phyloP scores from a whole-genome alignment of 2,888 invertebrate genomes.

The Aethes cnicana region DNA sequence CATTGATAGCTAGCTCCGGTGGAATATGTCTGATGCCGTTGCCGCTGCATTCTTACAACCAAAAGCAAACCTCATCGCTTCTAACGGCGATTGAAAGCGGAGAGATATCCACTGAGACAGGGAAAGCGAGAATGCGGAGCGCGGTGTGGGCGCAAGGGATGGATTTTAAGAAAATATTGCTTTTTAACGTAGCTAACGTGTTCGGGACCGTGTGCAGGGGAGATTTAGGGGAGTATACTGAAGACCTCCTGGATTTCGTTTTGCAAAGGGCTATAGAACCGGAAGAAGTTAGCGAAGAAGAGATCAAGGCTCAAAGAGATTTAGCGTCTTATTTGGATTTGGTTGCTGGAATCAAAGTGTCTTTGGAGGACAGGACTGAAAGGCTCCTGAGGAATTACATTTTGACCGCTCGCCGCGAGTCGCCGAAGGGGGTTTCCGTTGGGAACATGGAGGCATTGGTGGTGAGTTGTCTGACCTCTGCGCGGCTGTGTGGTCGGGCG shows the following conservation, averaged over 20 bases:
- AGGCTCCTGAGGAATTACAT: constrained; percentile 61
- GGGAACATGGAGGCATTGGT: constrained; percentile 62
- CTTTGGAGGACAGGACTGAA: constrained; percentile 52
- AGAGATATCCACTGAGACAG: constrained; percentile 48
- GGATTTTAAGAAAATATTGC: constrained; percentile 61
- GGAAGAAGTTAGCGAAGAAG: constrained; percentile 44
- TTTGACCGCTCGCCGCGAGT: constrained; percentile 63
- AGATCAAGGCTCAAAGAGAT: constrained; percentile 52
- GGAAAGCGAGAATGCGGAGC: constrained; percentile 50
- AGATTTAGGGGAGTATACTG: constrained; percentile 58
- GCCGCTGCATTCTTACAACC: constrained; percentile 63
- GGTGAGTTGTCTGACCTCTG: constrained; percentile 57
- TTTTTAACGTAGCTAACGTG: constrained; percentile 61
- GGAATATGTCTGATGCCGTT: constrained; percentile 64
- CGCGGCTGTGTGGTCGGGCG: constrained; percentile 62
- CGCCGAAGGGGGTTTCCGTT: constrained; percentile 53
- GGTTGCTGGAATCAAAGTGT: constrained; percentile 58
- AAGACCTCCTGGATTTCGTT: constrained; percentile 61
- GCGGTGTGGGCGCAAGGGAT: constrained; percentile 72
- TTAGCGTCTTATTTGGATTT: constrained; percentile 57
- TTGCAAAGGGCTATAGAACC: constrained; percentile 54
- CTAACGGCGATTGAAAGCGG: constrained; percentile 61
- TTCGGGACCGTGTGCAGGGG: constrained; percentile 67
- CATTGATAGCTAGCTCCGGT: constrained; percentile 58
- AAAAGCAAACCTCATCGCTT: constrained; percentile 55